Evolutionary conservation across 2,113 vertebrate species (phyloP).

Genomic region (Calypte anna): DNA sequence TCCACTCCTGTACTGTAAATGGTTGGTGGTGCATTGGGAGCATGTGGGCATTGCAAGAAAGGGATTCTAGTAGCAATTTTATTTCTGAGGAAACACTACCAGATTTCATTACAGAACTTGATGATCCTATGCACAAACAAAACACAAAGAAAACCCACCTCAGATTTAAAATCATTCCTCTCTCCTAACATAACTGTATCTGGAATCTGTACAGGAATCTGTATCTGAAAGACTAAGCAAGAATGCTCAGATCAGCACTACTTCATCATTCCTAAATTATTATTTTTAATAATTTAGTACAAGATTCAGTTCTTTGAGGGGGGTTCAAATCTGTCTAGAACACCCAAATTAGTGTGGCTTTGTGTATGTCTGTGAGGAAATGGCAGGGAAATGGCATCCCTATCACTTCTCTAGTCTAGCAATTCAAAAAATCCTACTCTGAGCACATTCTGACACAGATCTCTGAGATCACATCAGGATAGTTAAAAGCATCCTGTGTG

Average conservation of each 20-base stretch:
- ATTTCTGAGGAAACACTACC: not conserved
- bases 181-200: not conserved
- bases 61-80: not conserved
- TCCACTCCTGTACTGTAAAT: not conserved
- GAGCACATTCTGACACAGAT: not conserved
- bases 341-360: not conserved
- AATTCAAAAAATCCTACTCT: not conserved
- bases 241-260: not conserved
- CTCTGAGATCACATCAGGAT: not conserved
- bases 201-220: not conserved
- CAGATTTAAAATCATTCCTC: not conserved
- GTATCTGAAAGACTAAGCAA: not conserved
- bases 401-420: not conserved
- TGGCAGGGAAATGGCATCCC: not conserved
- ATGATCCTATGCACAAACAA: rapidly evolving
- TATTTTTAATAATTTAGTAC: not conserved
- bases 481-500: not conserved
- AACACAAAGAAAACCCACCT: too few species aligned
- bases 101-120: not conserved
- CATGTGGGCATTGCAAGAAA: not conserved
- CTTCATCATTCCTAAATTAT: not conserved
- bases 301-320: not conserved
- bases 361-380: not conserved
- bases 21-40: not conserved
- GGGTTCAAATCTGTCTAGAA: not conserved